Conservation (phyloP, 1,140 invertebrate species). For the Batillaria attramentaria region DNA sequence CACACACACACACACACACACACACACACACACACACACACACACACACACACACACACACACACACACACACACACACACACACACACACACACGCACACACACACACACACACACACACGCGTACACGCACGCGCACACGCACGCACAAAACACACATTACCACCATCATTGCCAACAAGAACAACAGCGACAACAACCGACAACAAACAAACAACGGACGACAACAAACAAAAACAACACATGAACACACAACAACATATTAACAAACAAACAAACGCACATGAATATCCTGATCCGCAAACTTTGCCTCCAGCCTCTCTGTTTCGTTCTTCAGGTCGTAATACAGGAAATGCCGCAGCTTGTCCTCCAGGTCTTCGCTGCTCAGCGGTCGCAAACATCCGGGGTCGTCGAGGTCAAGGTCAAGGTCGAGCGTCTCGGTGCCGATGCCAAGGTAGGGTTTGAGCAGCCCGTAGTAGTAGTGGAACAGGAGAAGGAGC, state of each 20-base stretch:
- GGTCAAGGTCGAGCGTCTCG: background rate
- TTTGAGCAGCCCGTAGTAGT: conserved; percentile 29
- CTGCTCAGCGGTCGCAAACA: conserved; percentile 7
- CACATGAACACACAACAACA: background rate
- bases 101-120: conserved; percentile 7
- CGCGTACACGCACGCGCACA: background rate
- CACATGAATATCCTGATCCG: conserved; percentile 5
- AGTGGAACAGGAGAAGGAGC: conserved; percentile 32
- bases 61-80: conserved; percentile 8
- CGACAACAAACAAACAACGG: too few relatives aligned
- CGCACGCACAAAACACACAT: background rate
- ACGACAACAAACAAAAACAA: background rate
- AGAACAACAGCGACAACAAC: too few relatives aligned
- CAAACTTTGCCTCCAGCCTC: background rate
- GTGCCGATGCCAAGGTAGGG: conserved; percentile 9
- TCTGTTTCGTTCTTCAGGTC: conserved; percentile 19
- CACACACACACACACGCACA: conserved; percentile 10
- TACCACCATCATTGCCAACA: too few relatives aligned
- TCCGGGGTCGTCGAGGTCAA: background rate
- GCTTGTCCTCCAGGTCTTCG: background rate
- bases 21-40: background rate
- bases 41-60: background rate
- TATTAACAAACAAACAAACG: background rate
- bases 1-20: too few relatives aligned
- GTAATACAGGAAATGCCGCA: conserved; percentile 25